Evolutionary conservation across 2,888 invertebrate genomes (phyloP), one percentile per base, ranked within the genome.

Genomic region (Lycia hirtaria): DNA sequence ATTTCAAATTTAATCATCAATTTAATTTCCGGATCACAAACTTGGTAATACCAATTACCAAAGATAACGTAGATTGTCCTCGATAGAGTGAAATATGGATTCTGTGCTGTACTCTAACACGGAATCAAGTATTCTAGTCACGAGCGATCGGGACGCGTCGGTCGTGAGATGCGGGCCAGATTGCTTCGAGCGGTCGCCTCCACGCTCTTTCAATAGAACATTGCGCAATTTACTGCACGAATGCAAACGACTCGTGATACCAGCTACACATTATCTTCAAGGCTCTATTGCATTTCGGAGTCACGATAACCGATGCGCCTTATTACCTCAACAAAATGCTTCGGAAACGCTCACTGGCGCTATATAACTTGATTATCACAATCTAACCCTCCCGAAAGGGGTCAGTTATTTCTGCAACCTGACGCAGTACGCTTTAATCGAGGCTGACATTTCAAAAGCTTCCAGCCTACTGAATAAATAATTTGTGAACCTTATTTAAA

Each of bases 221-320:
- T 88, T 88, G 87, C 83, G 84, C 88, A 88, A 88, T 86, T 86
- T 81, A 79, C 77, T 81, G 85, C 85, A 86, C 82, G 84, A 82
- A 72, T 69, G 64, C 57, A 65, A 67, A 70, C 67, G 68, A 69
- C 72, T 87, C 83, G 83, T 85, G 84, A 85, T 83, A 75, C 74
- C 68, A 69, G 69, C 74, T 74, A 73, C 75, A 76, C 75, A 75
- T 74, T 82, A 81, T 78, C 80, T 82, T 78, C 78, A 80, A 81
- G 81, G 78, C 76, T 76, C 75, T 75, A 74, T 73, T 81, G 76
- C 77, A 80, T 75, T 78, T 68, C 72, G 57, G 60, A 81, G 78
- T 84, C 83, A 86, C 83, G 85, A 85, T 78, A 78, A 65, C 69
- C 70, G 69, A 80, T 79, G 72, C 68, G 49, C 64, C 62, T 51